Conservation (phyloP, 1,140 invertebrate genomes). For the Dolichoris vasculosae region DNA sequence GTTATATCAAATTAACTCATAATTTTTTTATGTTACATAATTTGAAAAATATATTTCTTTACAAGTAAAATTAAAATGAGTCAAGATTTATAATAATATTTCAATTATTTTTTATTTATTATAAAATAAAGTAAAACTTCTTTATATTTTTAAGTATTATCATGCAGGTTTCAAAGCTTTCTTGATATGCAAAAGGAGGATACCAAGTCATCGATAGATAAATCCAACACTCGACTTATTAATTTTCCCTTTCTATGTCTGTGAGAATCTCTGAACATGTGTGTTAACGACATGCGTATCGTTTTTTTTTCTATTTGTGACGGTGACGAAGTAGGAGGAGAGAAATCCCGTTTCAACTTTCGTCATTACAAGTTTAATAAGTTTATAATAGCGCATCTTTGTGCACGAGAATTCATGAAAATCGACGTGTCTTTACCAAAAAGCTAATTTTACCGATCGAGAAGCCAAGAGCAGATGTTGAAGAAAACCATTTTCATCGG, state of each 20-base stretch:
- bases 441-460: conserved; percentile 8
- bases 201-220: background rate
- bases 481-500: background rate
- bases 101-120: too few species aligned
- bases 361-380: conserved; percentile 73
- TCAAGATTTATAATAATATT: too few species aligned
- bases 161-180: background rate
- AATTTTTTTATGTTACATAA: too few species aligned
- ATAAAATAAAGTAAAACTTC: too few species aligned
- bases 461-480: background rate
- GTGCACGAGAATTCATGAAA: conserved; percentile 29
- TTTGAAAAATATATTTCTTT: too few species aligned
- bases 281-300: conserved; percentile 1
- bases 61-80: too few species aligned
- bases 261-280: background rate
- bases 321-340: conserved; percentile 8
- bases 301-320: background rate
- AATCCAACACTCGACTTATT: background rate
- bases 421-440: conserved; percentile 23
- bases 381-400: conserved; percentile 53
- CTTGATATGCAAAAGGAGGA: background rate
- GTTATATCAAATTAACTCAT: too few species aligned
- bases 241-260: background rate
- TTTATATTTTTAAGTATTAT: too few species aligned
- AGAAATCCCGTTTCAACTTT: conserved; percentile 63